Conservation (phyloP, 2,888 invertebrate species). For the Pseudococcus viburni region DNA sequence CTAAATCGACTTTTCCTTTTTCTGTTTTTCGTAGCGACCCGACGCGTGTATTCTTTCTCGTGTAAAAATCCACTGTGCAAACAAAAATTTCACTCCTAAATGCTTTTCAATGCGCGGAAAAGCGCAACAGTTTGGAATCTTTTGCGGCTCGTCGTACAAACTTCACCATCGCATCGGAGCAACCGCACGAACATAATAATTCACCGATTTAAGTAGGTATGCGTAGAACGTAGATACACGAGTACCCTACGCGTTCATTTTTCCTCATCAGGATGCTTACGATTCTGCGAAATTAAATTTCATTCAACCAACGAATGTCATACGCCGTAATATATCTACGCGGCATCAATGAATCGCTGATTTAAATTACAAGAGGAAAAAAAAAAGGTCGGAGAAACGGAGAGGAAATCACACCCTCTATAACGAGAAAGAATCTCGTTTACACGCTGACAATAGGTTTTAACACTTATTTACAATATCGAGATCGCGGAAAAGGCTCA, state of each 20-base stretch:
- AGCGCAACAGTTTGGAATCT: conserved; percentile 46
- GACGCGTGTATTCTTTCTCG: too few relatives aligned
- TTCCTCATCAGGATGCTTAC: conserved; percentile 11
- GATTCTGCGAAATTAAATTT: not conserved
- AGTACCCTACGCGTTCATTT: conserved; percentile 4
- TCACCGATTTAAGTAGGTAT: not conserved
- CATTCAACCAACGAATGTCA: too few relatives aligned
- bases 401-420: not conserved
- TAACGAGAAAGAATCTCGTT: not conserved
- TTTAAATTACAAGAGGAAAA: not conserved
- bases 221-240: too few relatives aligned
- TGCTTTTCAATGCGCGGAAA: not conserved
- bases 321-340: not conserved
- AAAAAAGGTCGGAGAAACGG: not conserved
- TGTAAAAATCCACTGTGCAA: too few relatives aligned
- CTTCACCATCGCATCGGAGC: not conserved
- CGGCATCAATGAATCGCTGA: conserved; percentile 12
- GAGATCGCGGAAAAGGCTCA: not conserved
- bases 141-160: not conserved
- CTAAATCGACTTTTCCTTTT: too few relatives aligned
- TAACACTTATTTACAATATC: conserved; percentile 16
- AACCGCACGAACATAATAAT: conserved; percentile 34
- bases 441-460: not conserved
- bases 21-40: too few relatives aligned
- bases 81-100: not conserved